These are phyloP conservation scores for Microtus pennsylvanicus DNA, from an alignment of 2,113 vertebrate genomes.

Conservation along the genomic window DNA sequence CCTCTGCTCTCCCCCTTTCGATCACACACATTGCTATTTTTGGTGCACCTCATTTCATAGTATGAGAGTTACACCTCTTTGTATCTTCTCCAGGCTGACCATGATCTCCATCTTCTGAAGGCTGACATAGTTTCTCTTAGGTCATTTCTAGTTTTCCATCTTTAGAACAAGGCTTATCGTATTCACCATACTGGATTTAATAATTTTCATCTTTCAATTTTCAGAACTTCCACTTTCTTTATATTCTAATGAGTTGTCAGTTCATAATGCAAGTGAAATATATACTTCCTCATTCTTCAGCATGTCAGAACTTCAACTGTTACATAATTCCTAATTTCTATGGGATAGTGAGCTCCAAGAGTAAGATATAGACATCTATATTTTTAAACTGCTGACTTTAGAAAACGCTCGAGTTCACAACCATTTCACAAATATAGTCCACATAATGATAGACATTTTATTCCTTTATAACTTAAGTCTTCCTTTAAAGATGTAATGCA, in stretches of 20 bases:
- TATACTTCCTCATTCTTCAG: neutral
- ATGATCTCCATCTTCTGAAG: neutral
- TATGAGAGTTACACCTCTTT: constrained; percentile 15
- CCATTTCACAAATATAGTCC: neutral
- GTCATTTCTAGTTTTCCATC: neutral
- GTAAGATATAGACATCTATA: neutral
- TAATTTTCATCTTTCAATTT: neutral
- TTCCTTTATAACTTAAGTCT: neutral
- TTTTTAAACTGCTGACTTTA: neutral
- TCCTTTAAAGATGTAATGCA: neutral
- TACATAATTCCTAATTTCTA: neutral
- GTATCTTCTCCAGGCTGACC: neutral
- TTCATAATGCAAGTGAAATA: constrained; percentile 27
- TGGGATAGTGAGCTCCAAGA: neutral
- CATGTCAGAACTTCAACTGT: neutral
- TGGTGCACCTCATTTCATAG: neutral
- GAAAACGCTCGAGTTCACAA: neutral
- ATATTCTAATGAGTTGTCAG: neutral
- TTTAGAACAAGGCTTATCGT: neutral
- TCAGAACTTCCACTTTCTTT: constrained; percentile 27
- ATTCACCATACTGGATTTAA: neutral
- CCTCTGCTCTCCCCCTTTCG: constrained; percentile 12
- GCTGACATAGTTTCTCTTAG: neutral
- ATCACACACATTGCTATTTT: neutral
- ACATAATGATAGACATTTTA: neutral